Percentiles rank a stretch among this genome's conserved stretches.
Evolutionary conservation across 2,888 invertebrate species (phyloP).

Genomic region (Drosophila greeni): DNA sequence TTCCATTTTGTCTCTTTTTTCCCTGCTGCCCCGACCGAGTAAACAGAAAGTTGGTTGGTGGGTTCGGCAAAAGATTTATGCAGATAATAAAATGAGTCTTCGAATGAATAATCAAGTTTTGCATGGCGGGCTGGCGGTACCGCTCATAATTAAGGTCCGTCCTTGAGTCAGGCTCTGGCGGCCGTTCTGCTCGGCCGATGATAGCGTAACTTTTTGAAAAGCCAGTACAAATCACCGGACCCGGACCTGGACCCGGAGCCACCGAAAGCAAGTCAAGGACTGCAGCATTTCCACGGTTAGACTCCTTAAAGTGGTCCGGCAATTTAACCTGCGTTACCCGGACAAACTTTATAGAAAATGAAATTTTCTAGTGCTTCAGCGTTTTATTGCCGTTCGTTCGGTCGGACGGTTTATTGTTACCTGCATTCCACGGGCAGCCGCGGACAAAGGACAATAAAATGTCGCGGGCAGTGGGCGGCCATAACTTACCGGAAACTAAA

Average conservation of each 20-base stretch:
- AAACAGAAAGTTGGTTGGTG: slow-evolving; percentile 59
- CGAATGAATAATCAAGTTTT: slow-evolving; percentile 68
- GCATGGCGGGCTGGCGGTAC: slow-evolving; percentile 19
- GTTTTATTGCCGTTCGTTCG: slow-evolving; percentile 28
- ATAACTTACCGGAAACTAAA: slow-evolving; percentile 56
- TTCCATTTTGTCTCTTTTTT: slow-evolving; percentile 41
- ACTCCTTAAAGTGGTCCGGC: slow-evolving; percentile 25
- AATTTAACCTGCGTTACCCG: slow-evolving; percentile 24
- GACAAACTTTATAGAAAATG: slow-evolving; percentile 33
- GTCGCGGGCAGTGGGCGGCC: slow-evolving; percentile 43
- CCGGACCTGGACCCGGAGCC: too few relatives aligned
- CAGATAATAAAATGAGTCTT: slow-evolving; percentile 71
- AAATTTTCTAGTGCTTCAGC: slow-evolving; percentile 43
- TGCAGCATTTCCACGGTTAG: slow-evolving; percentile 12
- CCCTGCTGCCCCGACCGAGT: slow-evolving; percentile 41
- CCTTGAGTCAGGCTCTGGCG: slow-evolving; percentile 40
- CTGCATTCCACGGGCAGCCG: slow-evolving; percentile 35
- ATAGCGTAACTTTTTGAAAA: slow-evolving; percentile 42
- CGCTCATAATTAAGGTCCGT: slow-evolving; percentile 60
- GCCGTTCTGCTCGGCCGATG: slow-evolving; percentile 28
- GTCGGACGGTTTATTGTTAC: slow-evolving; percentile 23
- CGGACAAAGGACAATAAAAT: slow-evolving; percentile 51
- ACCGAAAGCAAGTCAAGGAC: slow-evolving; percentile 58
- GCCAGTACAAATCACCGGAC: slow-evolving; percentile 23
- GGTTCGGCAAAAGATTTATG: slow-evolving; percentile 65